Evolutionary conservation across 1,140 invertebrate species (phyloP).

Genomic region (Micrasema minimum): DNA sequence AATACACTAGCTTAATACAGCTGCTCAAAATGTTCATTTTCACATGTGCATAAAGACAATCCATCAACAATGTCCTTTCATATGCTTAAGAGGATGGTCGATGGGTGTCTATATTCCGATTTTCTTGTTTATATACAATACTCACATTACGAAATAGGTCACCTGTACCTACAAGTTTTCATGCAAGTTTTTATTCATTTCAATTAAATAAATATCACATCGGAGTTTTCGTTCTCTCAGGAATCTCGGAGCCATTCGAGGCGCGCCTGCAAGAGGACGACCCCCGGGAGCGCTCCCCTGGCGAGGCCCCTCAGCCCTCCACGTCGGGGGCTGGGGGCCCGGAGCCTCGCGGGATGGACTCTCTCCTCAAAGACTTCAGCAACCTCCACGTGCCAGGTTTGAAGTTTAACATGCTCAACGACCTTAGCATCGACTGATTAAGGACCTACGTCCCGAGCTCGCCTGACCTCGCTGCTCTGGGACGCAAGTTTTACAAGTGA

Average conservation of each 20-base stretch:
- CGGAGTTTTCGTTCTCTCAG: conserved; percentile 55
- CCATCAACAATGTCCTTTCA: too few species aligned
- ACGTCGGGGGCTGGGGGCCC: conserved; percentile 55
- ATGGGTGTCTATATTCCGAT: too few species aligned
- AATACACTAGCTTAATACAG: too few species aligned
- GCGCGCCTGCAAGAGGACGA: conserved; percentile 61
- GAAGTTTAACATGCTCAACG: conserved; percentile 60
- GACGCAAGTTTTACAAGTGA: conserved; percentile 49
- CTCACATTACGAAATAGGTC: too few species aligned
- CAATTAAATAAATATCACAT: too few species aligned
- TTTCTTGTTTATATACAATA: too few species aligned
- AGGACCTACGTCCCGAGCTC: conserved; percentile 63
- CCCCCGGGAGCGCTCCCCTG: conserved; percentile 21
- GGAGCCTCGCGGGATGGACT: conserved; percentile 61
- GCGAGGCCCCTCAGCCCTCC: conserved; percentile 52
- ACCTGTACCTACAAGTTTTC: too few species aligned
- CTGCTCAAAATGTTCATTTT: too few species aligned
- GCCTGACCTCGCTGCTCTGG: conserved; percentile 54
- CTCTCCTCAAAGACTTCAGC: conserved; percentile 61
- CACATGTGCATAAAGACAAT: too few species aligned
- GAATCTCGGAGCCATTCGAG: conserved; percentile 65
- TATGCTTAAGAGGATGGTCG: too few species aligned
- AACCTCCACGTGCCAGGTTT: conserved; percentile 59
- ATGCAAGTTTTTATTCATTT: too few species aligned
- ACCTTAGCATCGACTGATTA: conserved; percentile 66